Percentiles rank a stretch among this genome's conserved stretches.
phyloP scores from a whole-genome alignment of 2,797 vertebrate species.

The Diplodus sargus region DNA sequence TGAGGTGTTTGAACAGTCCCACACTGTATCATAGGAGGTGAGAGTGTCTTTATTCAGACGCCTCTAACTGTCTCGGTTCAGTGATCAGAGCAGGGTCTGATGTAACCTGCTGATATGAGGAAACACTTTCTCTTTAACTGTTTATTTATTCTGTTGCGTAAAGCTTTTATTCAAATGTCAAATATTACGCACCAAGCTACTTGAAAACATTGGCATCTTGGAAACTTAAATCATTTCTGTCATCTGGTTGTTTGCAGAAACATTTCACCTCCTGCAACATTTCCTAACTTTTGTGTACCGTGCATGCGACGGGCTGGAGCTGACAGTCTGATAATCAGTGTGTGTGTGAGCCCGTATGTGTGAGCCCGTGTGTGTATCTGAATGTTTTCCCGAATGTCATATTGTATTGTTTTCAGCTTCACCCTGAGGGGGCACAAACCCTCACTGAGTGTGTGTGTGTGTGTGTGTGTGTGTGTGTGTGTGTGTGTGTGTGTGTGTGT shows the following conservation, averaged over 20 bases:
- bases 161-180: background rate
- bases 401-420: slow-evolving; percentile 62
- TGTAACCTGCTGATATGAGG: background rate
- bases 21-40: slow-evolving; percentile 24
- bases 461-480: slow-evolving; percentile 29
- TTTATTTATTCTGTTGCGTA: background rate
- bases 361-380: slow-evolving; percentile 20
- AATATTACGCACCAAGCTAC: background rate
- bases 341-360: slow-evolving; percentile 1
- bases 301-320: background rate
- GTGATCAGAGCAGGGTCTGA: slow-evolving; percentile 27
- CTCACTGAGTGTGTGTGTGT: slow-evolving; percentile 26
- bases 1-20: slow-evolving; percentile 30
- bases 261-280: background rate
- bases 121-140: background rate
- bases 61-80: slow-evolving; percentile 17
- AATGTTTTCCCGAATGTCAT: slow-evolving; percentile 59
- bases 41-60: slow-evolving; percentile 23
- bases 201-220: background rate
- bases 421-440: slow-evolving; percentile 28
- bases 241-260: background rate
- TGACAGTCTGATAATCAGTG: slow-evolving; percentile 8
- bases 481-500: slow-evolving; percentile 40
- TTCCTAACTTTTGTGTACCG: slow-evolving; percentile 4
- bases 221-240: background rate